phyloP scores from a whole-genome alignment of 2,113 vertebrate genomes.

The Dissostichus mawsoni region DNA sequence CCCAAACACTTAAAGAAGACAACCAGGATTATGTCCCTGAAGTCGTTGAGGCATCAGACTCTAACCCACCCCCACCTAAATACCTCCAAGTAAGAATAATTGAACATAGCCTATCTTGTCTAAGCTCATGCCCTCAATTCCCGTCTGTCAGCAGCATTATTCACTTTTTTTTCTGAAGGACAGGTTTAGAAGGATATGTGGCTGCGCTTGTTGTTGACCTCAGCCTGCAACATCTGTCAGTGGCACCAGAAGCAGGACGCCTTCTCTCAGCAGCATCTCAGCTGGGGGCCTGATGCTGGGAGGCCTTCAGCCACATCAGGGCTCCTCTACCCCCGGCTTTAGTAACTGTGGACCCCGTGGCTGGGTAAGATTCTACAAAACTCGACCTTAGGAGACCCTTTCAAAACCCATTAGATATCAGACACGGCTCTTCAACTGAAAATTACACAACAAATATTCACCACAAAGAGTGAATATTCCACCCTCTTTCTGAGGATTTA shows the following conservation, averaged over 20 bases:
- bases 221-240: conserved; percentile 71
- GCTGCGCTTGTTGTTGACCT: conserved; percentile 49
- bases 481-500: neutral
- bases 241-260: conserved; percentile 3
- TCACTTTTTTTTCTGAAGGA: conserved; percentile 61
- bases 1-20: conserved; percentile 50
- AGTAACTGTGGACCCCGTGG: neutral
- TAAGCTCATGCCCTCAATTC: conserved; percentile 78
- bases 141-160: conserved; percentile 73
- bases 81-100: conserved; percentile 70
- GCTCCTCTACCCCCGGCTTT: neutral
- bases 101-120: conserved; percentile 63
- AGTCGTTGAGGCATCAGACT: conserved; percentile 42
- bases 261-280: neutral
- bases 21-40: conserved; percentile 62
- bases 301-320: neutral
- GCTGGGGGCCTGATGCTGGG: neutral
- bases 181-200: conserved; percentile 58
- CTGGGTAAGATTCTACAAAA: conserved; percentile 4
- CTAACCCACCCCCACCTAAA: conserved; percentile 47
- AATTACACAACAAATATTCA: neutral
- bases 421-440: neutral
- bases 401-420: conserved; percentile 29
- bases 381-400: conserved; percentile 23
- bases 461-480: neutral